Conservation (phyloP, 1,140 invertebrate genomes). For the Polypedilum vanderplanki region DNA sequence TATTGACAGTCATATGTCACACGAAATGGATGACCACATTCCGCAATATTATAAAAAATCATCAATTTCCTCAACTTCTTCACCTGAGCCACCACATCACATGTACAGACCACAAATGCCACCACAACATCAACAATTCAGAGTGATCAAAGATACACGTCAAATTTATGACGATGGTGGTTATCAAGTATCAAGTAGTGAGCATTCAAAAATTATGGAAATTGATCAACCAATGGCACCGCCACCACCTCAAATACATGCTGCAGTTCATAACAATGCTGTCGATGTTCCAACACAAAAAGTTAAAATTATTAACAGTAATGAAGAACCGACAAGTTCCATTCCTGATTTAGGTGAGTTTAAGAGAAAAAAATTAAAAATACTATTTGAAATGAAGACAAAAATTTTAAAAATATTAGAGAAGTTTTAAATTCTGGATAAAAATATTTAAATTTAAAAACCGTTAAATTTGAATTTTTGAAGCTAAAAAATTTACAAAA, state of each 20-base stretch:
- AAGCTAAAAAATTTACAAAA: too few species aligned
- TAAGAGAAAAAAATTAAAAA: too few species aligned
- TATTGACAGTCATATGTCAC: neutral
- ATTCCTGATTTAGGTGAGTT: slow-evolving; percentile 75
- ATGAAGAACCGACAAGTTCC: slow-evolving; percentile 73
- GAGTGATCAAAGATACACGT: neutral
- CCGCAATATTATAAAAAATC: neutral
- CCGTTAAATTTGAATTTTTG: too few species aligned
- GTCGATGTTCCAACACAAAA: neutral
- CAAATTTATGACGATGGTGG: neutral
- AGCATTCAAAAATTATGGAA: neutral
- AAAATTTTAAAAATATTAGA: too few species aligned
- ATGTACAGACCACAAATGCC: neutral
- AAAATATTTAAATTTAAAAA: too few species aligned
- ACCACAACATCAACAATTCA: neutral
- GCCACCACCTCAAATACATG: neutral
- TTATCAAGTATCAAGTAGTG: neutral
- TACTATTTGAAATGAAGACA: neutral
- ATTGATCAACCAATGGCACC: neutral
- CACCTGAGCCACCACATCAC: slow-evolving; percentile 15
- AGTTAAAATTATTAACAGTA: slow-evolving; percentile 30
- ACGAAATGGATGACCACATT: neutral
- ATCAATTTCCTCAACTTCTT: neutral
- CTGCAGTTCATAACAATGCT: neutral
- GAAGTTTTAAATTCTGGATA: too few species aligned